These are phyloP conservation scores for Eulithis testata DNA, from an alignment of 2,888 invertebrate species.

Conservation along the genomic window DNA sequence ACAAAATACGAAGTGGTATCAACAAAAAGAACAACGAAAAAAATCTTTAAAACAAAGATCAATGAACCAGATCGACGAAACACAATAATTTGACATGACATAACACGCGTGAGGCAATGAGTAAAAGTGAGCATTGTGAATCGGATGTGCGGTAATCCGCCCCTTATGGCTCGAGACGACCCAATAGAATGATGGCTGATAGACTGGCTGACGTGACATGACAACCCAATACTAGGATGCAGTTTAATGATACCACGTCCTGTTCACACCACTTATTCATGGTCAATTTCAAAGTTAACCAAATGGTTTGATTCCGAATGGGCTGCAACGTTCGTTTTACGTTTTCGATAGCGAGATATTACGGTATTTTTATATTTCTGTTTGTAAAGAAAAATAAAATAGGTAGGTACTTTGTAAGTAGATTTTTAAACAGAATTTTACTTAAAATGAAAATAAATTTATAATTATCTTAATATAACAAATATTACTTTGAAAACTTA, in stretches of 20 bases:
- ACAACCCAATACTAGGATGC: constrained; percentile 41
- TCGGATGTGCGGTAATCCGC: constrained; percentile 61
- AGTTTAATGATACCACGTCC: constrained; percentile 28
- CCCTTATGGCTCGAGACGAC: constrained; percentile 49
- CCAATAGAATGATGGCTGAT: constrained; percentile 44
- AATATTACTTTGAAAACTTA: not conserved
- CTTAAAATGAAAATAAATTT: too few species aligned
- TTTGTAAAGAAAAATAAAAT: too few species aligned
- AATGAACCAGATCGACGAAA: constrained; percentile 22
- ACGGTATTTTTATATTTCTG: too few species aligned
- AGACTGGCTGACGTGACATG: constrained; percentile 48
- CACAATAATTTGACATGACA: constrained; percentile 55
- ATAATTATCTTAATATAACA: too few species aligned
- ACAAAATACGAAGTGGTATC: constrained; percentile 1
- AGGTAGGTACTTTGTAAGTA: too few species aligned
- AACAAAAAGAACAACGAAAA: constrained; percentile 8
- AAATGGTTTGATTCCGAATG: too few species aligned
- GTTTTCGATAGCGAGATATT: too few species aligned
- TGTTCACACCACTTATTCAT: constrained; percentile 18
- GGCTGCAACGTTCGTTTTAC: too few species aligned
- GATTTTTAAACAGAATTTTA: too few species aligned
- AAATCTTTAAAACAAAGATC: constrained; percentile 15
- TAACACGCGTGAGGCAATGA: constrained; percentile 59
- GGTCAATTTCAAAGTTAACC: too few species aligned
- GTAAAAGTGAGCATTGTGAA: constrained; percentile 70